A percentile compares a stretch with the other conserved stretches of the same genome.
These are phyloP conservation scores for Phalera bucephala DNA, from an alignment of 2,888 invertebrate species.

Conservation along the genomic window DNA sequence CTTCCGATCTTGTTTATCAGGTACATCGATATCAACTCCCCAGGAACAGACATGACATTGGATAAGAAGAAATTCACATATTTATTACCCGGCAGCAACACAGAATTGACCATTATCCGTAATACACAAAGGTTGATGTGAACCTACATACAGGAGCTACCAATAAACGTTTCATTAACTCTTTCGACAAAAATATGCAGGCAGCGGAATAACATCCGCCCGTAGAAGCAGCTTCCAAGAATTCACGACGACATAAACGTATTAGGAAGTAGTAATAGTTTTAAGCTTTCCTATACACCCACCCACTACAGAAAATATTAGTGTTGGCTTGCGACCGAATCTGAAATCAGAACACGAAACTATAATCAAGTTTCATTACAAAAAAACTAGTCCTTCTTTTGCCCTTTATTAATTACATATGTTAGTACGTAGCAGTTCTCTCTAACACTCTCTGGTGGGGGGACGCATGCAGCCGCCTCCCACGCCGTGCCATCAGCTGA, in stretches of 20 bases:
- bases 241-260: constrained; percentile 55
- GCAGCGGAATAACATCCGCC: constrained; percentile 57
- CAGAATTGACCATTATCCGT: constrained; percentile 66
- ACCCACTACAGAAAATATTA: constrained; percentile 52
- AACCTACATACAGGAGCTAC: constrained; percentile 51
- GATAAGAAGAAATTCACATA: constrained; percentile 63
- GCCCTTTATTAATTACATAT: no score
- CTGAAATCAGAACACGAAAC: no score
- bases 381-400: no score
- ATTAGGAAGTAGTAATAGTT: constrained; percentile 52
- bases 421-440: no score
- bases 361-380: no score
- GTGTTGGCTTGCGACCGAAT: constrained; percentile 60
- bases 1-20: constrained; percentile 66
- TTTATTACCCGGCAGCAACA: constrained; percentile 64
- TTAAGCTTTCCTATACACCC: constrained; percentile 58
- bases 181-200: constrained; percentile 53
- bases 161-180: constrained; percentile 50
- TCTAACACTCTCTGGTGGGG: no score
- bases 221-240: constrained; percentile 53
- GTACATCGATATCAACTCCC: constrained; percentile 58
- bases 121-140: constrained; percentile 62
- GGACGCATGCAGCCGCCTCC: no score
- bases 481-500: no score
- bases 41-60: constrained; percentile 67